Conservation (phyloP, 2,888 invertebrate species). For the Tortricodes alternella region DNA sequence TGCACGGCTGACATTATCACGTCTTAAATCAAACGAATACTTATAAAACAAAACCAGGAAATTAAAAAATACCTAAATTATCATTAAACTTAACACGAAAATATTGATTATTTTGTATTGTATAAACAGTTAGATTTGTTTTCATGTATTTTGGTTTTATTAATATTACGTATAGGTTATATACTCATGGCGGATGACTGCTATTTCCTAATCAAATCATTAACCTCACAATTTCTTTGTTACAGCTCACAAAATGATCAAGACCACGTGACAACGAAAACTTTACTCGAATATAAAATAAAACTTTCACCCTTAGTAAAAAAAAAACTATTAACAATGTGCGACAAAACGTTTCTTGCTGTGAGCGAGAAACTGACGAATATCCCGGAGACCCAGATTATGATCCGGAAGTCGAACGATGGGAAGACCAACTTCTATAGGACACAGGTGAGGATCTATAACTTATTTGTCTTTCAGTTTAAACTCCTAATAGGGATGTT, state of each 20-base stretch:
- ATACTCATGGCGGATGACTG: too few species aligned
- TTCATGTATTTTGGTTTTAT: too few species aligned
- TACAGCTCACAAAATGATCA: constrained; percentile 39
- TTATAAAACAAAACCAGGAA: too few species aligned
- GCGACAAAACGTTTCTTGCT: constrained; percentile 56
- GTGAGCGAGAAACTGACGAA: constrained; percentile 70
- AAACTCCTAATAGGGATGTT: neutral
- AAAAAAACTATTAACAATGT: constrained; percentile 59
- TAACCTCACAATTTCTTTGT: constrained; percentile 35
- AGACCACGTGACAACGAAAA: constrained; percentile 1
- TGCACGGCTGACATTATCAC: too few species aligned
- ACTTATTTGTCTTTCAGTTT: neutral
- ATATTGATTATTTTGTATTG: too few species aligned
- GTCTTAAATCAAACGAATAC: too few species aligned
- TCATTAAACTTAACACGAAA: too few species aligned
- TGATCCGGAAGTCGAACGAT: constrained; percentile 70
- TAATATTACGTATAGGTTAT: too few species aligned
- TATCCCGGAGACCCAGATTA: constrained; percentile 72
- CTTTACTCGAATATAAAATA: neutral
- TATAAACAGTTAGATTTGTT: too few species aligned
- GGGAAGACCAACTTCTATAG: constrained; percentile 60
- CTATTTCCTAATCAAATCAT: neutral
- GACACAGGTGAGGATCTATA: constrained; percentile 59
- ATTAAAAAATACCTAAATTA: too few species aligned
- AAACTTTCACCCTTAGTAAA: neutral